Percentiles rank a stretch among this genome's conserved stretches.
Conservation (phyloP, 2,797 vertebrate genomes). For the Psittacula echo region DNA sequence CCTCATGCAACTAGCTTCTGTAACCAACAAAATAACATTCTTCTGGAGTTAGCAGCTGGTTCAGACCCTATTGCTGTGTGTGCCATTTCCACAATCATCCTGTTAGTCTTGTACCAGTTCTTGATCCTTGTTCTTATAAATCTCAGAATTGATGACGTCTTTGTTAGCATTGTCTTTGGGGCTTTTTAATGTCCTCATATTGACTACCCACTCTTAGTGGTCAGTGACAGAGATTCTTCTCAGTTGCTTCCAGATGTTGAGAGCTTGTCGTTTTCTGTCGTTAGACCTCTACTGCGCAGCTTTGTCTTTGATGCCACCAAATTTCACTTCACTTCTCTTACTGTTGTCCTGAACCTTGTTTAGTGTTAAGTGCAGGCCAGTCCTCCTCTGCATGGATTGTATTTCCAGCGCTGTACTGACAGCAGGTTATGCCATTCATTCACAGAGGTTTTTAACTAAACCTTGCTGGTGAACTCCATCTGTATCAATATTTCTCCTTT, state of each 20-base stretch:
- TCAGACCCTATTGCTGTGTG: background rate
- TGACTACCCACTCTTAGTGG: background rate
- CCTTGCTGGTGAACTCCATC: background rate
- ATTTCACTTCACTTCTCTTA: background rate
- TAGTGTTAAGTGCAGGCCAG: background rate
- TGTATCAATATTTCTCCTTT: background rate
- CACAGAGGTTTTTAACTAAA: background rate
- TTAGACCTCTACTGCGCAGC: background rate
- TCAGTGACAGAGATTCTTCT: background rate
- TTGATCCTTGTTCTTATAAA: background rate
- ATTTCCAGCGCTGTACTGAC: background rate
- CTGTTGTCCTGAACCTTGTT: background rate
- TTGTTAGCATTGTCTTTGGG: background rate
- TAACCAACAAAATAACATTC: background rate
- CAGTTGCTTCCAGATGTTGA: background rate
- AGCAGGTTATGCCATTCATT: background rate
- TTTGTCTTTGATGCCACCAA: background rate
- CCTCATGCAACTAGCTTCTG: background rate
- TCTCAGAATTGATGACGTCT: background rate
- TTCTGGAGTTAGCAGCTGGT: background rate
- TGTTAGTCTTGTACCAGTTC: background rate
- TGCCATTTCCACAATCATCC: background rate
- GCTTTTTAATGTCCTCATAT: background rate
- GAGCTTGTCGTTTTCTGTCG: background rate
- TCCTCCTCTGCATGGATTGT: background rate